Percentiles rank a stretch among this genome's conserved stretches.
phyloP scores from a whole-genome alignment of 1,140 invertebrate species.

The Ceratina australensis region DNA sequence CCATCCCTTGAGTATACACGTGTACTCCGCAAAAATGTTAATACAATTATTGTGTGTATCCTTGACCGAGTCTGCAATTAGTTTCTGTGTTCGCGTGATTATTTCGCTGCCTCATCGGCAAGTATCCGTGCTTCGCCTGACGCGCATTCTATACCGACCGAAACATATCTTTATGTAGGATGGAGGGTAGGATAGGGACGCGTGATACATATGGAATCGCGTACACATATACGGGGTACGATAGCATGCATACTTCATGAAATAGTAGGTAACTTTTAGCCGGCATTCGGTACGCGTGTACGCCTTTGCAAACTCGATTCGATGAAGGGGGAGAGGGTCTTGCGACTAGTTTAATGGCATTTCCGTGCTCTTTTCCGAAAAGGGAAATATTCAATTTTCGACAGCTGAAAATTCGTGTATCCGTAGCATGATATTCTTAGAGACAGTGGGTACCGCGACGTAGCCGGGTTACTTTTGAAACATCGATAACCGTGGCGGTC shows the following conservation, averaged over 20 bases:
- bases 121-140: not conserved
- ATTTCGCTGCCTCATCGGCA: not conserved
- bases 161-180: conserved; percentile 27
- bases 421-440: conserved; percentile 48
- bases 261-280: conserved; percentile 21
- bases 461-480: conserved; percentile 47
- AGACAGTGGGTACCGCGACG: conserved; percentile 6
- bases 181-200: not conserved
- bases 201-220: conserved; percentile 26
- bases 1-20: not conserved
- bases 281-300: conserved; percentile 40
- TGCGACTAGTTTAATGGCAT: conserved; percentile 61
- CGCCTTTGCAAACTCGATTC: conserved; percentile 53
- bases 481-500: conserved; percentile 38
- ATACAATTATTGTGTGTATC: not conserved
- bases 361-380: conserved; percentile 56
- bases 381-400: conserved; percentile 61
- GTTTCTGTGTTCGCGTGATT: not conserved
- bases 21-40: too few relatives aligned
- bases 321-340: conserved; percentile 51
- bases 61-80: too few relatives aligned
- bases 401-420: conserved; percentile 32
- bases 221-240: conserved; percentile 18
- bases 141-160: not conserved
- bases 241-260: conserved; percentile 39